These are phyloP conservation scores for Boleophthalmus pectinirostris DNA, from an alignment of 2,113 vertebrate genomes.

Conservation along the genomic window DNA sequence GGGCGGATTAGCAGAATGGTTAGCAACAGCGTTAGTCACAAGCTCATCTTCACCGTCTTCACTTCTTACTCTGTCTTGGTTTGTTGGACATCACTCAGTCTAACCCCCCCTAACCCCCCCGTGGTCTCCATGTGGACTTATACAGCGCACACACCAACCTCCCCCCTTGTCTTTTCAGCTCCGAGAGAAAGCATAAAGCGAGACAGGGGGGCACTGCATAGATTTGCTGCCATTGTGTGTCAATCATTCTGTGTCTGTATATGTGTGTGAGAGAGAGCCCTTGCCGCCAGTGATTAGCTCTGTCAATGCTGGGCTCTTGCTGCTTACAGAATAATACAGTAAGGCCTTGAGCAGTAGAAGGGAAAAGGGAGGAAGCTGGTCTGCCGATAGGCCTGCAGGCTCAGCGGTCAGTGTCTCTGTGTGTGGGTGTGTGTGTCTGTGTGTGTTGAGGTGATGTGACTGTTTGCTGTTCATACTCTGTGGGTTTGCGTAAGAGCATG, in stretches of 20 bases:
- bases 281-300: slow-evolving; percentile 80
- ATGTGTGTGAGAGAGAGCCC: slow-evolving; percentile 48
- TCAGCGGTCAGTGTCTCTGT: slow-evolving; percentile 51
- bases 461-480: slow-evolving; percentile 52
- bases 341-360: slow-evolving; percentile 75
- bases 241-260: slow-evolving; percentile 74
- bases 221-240: slow-evolving; percentile 82
- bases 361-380: slow-evolving; percentile 59
- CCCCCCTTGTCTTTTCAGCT: slow-evolving; percentile 72
- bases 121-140: slow-evolving; percentile 20
- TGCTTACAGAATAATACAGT: slow-evolving; percentile 78
- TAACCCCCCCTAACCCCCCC: slow-evolving; percentile 27
- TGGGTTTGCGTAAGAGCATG: slow-evolving; percentile 43
- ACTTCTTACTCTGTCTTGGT: slow-evolving; percentile 56
- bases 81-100: slow-evolving; percentile 66
- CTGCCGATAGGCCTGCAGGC: slow-evolving; percentile 51
- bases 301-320: slow-evolving; percentile 76
- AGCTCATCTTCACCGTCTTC: slow-evolving; percentile 59
- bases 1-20: slow-evolving; percentile 56
- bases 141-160: slow-evolving; percentile 36
- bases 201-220: slow-evolving; percentile 71
- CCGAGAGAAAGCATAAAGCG: slow-evolving; percentile 68
- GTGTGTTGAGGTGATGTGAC: slow-evolving; percentile 25
- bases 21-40: slow-evolving; percentile 56
- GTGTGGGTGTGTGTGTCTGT: slow-evolving; percentile 21